These are phyloP conservation scores for Spilarctia lutea DNA, from an alignment of 2,888 invertebrate genomes.

Conservation along the genomic window DNA sequence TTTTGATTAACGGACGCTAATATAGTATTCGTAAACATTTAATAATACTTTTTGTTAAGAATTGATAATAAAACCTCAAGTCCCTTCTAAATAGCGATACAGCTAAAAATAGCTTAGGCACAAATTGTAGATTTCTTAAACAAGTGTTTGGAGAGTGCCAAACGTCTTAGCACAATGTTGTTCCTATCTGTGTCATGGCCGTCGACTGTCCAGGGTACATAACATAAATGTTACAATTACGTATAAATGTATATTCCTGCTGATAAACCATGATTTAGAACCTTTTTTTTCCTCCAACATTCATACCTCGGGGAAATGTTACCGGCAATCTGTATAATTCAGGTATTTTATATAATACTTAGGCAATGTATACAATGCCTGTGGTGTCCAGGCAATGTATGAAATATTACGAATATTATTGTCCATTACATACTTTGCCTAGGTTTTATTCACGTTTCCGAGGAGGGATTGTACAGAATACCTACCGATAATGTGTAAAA, in stretches of 20 bases:
- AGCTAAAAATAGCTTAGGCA: constrained; percentile 17
- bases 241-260: constrained; percentile 19
- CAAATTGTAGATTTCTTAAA: constrained; percentile 2
- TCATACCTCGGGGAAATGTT: no score
- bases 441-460: no score
- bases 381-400: no score
- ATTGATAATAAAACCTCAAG: not conserved
- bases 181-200: constrained; percentile 40
- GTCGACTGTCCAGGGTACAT: constrained; percentile 33
- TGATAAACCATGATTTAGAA: constrained; percentile 16
- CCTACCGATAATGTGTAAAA: no score
- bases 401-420: no score
- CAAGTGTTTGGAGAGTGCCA: constrained; percentile 19
- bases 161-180: constrained; percentile 21
- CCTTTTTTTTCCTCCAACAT: constrained; percentile 17
- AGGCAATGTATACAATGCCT: no score
- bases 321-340: no score
- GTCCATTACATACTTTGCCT: no score
- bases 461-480: no score
- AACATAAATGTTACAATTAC: constrained; percentile 30
- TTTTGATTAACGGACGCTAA: constrained; percentile 30
- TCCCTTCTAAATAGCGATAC: constrained; percentile 33
- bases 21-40: constrained; percentile 33
- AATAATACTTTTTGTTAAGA: not conserved
- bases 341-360: no score